These are phyloP conservation scores for Osmoderma eremita DNA, from an alignment of 2,888 invertebrate genomes.

Conservation along the genomic window DNA sequence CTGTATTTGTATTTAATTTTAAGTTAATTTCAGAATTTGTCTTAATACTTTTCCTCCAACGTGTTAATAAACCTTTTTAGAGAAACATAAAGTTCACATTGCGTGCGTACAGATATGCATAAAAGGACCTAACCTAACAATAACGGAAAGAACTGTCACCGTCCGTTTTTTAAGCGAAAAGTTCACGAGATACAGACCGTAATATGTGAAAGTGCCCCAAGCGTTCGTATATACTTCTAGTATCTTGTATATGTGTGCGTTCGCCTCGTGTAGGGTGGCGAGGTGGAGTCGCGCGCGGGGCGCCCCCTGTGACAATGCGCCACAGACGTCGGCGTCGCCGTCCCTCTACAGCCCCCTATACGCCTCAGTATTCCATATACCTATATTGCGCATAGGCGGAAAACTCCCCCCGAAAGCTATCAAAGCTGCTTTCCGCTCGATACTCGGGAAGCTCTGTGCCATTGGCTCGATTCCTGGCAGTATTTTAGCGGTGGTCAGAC, in stretches of 20 bases:
- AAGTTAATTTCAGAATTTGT: too few species aligned
- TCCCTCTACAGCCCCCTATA: background rate
- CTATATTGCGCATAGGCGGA: slow-evolving; percentile 31
- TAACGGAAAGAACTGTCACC: too few species aligned
- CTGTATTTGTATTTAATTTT: too few species aligned
- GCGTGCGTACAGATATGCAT: too few species aligned
- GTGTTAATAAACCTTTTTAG: too few species aligned
- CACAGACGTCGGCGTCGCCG: background rate
- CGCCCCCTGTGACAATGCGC: slow-evolving; percentile 9
- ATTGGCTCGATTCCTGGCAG: slow-evolving; percentile 56
- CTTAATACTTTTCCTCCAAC: too few species aligned
- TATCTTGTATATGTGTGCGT: background rate
- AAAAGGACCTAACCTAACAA: too few species aligned
- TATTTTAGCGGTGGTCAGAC: slow-evolving; percentile 55
- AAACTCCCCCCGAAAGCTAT: slow-evolving; percentile 50
- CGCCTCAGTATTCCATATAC: background rate
- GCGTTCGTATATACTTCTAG: background rate
- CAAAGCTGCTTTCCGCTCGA: slow-evolving; percentile 63
- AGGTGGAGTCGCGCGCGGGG: slow-evolving; percentile 7
- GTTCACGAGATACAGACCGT: background rate
- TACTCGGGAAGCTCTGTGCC: slow-evolving; percentile 60
- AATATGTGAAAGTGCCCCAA: background rate
- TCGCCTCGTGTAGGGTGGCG: too few species aligned
- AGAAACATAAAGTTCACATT: too few species aligned
- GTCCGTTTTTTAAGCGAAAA: background rate